phyloP scores from a whole-genome alignment of 2,797 vertebrate species.

The Silurus aristotelis region DNA sequence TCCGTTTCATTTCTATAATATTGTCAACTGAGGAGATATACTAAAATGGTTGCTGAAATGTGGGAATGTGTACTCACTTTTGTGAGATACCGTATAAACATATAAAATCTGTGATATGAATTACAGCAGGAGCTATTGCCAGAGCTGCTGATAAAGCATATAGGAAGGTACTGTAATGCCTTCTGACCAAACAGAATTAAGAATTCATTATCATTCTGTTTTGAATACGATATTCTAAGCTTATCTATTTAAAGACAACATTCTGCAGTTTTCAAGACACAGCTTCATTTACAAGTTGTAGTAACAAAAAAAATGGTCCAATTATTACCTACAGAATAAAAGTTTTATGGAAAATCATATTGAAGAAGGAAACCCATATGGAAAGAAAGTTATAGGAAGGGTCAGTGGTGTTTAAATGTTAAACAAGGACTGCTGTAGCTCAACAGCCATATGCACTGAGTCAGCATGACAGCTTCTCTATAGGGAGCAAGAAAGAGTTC shows the following conservation, averaged over 20 bases:
- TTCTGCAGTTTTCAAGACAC: neutral
- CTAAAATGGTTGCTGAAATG: neutral
- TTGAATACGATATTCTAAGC: neutral
- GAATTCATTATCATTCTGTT: neutral
- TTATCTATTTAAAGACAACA: neutral
- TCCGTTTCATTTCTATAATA: too few relatives aligned
- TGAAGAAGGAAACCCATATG: neutral
- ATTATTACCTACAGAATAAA: neutral
- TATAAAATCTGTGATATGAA: neutral
- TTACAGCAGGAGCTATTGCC: neutral
- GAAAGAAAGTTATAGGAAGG: conserved; percentile 12
- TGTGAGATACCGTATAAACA: neutral
- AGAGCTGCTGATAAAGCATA: neutral
- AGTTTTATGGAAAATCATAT: neutral
- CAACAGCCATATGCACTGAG: conserved; percentile 16
- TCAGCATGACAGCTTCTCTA: conserved; percentile 37
- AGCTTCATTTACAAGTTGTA: neutral
- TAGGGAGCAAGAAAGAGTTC: conserved; percentile 15
- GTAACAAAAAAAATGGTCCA: neutral
- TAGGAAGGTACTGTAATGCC: too few relatives aligned
- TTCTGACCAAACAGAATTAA: neutral
- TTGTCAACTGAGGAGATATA: too few relatives aligned
- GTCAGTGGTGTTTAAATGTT: conserved; percentile 47
- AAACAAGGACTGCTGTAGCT: conserved; percentile 21
- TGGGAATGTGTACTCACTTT: too few relatives aligned